Evolutionary conservation across 2,113 vertebrate species (phyloP).

Genomic region (Mastomys coucha): DNA sequence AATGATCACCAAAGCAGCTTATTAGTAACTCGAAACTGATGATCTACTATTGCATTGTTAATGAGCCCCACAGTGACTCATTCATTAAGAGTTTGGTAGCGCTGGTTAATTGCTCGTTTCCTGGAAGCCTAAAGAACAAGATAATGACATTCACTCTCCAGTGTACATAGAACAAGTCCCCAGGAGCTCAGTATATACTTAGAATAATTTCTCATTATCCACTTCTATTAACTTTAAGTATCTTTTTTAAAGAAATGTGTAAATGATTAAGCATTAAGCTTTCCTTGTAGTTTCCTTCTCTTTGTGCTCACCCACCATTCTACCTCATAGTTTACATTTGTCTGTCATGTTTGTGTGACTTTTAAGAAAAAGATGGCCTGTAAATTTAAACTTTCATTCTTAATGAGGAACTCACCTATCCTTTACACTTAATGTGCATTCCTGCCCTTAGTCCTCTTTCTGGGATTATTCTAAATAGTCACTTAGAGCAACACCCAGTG

Average conservation of each 20-base stretch:
- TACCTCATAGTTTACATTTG: background rate
- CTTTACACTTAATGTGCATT: background rate
- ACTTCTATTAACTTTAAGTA: background rate
- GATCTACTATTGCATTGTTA: constrained; percentile 61
- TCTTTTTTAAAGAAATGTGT: constrained; percentile 13
- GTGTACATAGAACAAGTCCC: background rate
- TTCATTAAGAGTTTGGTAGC: constrained; percentile 60
- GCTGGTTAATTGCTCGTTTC: constrained; percentile 54
- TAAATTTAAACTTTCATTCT: background rate
- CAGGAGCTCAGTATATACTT: background rate
- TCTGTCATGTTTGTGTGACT: background rate
- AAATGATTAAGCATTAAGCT: background rate
- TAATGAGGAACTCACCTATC: background rate
- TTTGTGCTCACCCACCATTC: background rate
- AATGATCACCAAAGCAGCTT: constrained; percentile 41
- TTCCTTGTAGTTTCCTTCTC: background rate
- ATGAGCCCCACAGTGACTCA: constrained; percentile 62
- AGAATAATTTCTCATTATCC: constrained; percentile 2
- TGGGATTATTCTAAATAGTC: background rate
- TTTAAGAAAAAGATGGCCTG: background rate
- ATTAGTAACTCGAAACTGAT: constrained; percentile 53
- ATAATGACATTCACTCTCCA: background rate
- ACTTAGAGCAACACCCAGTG: background rate
- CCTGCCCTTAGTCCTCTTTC: background rate
- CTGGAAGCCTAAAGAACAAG: constrained; percentile 24